Evolutionary conservation across 2,888 invertebrate species (phyloP), one percentile per base, ranked within the genome.

Genomic region (Candidula unifasciata): DNA sequence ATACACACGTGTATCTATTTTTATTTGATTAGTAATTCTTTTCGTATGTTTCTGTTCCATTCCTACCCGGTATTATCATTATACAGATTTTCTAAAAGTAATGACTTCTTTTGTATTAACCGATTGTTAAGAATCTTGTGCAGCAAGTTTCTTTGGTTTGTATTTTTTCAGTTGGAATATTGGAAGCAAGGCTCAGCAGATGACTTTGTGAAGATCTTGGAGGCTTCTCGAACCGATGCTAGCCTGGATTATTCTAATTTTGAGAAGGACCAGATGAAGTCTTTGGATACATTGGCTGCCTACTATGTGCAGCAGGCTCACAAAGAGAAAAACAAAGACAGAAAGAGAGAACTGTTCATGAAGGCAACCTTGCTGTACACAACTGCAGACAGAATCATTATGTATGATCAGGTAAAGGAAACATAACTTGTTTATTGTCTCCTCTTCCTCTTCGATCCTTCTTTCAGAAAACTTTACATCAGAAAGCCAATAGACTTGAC

Each of bases 371-470:
- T 98, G 79, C 94, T 99, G n/a, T 99, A 99, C 93, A 98, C 98
- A 0, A 98, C 98, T 88, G 99, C 99, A 8, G 99, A 99, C 93
- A 99, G 99, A 95, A 99, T 99, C 94, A 98, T 99, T 91, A 99
- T 99, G 99, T 99, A 99, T 94, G 99, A 99, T 93, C 98, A 98
- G 95, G 97, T 97, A 94, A 93, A 54, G 33, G 44, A 73, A 44
- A 27, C 24, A 8, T 24, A 5, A 69, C 37, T 44, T 44, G 44
- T 44, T 44, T 13, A 44, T 6, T 44, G 44, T 13, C 13, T 6
- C 13, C n/a, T n/a, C n/a, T n/a, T n/a, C n/a, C n/a, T n/a, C n/a
- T n/a, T n/a, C n/a, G n/a, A n/a, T n/a, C n/a, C n/a, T n/a, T n/a
- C n/a, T n/a, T n/a, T n/a, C n/a, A n/a, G n/a, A n/a, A n/a, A n/a